These are phyloP conservation scores for Metacarcinus magister DNA, from an alignment of 2,888 invertebrate species.

Conservation along the genomic window DNA sequence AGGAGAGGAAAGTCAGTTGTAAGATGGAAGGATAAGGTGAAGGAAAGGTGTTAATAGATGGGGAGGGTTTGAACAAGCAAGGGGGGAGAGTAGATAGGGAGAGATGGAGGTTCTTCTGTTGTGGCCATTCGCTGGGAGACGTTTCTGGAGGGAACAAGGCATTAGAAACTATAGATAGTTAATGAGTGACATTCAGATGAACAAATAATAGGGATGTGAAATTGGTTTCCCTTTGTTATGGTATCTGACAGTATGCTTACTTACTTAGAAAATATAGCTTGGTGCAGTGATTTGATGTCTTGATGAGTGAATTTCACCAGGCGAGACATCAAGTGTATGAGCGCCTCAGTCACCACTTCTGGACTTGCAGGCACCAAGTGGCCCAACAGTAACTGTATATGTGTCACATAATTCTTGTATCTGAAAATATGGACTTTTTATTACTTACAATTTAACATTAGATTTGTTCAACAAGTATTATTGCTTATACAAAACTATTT, in stretches of 20 bases:
- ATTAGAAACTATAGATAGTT: too few relatives aligned
- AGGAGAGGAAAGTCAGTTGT: too few relatives aligned
- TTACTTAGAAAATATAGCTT: slow-evolving; percentile 71
- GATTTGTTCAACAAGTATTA: background rate
- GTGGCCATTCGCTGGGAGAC: too few relatives aligned
- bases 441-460: background rate
- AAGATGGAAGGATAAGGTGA: too few relatives aligned
- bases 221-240: background rate
- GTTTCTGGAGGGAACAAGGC: too few relatives aligned
- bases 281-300: slow-evolving; percentile 38
- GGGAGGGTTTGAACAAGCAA: too few relatives aligned
- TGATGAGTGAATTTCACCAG: slow-evolving; percentile 63
- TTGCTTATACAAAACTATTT: too few relatives aligned
- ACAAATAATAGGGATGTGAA: background rate
- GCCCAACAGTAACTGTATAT: background rate
- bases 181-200: background rate
- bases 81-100: too few relatives aligned
- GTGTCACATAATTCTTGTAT: slow-evolving; percentile 53
- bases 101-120: too few relatives aligned
- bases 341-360: slow-evolving; percentile 29
- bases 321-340: slow-evolving; percentile 63
- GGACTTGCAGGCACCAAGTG: slow-evolving; percentile 50
- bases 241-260: background rate
- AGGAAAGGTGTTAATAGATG: too few relatives aligned
- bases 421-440: slow-evolving; percentile 3